Conservation (phyloP, 2,888 invertebrate species). For the Uropetala carovei region DNA sequence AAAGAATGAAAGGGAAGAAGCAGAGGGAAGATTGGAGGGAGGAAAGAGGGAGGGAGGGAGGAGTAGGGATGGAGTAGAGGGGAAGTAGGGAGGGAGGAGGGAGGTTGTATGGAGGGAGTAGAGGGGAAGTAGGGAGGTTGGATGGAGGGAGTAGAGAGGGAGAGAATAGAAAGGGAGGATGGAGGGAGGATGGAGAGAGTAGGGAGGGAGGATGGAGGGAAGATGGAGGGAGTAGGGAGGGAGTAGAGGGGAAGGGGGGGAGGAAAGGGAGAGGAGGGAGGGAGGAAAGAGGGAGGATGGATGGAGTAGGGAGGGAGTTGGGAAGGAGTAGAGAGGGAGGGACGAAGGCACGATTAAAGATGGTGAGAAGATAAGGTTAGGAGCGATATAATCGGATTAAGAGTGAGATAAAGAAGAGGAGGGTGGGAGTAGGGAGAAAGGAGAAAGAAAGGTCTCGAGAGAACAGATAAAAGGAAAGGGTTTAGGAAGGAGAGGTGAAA, state of each 20-base stretch:
- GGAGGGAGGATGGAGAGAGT: not conserved
- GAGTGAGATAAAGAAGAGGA: too few relatives aligned
- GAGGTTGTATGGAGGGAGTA: not conserved
- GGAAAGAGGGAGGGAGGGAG: not conserved
- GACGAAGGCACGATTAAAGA: too few relatives aligned
- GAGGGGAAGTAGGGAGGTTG: not conserved
- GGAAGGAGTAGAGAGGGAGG: too few relatives aligned
- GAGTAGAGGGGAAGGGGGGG: not conserved
- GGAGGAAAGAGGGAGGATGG: not conserved
- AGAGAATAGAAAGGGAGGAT: not conserved
- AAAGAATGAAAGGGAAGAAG: not conserved
- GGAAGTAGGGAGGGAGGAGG: not conserved
- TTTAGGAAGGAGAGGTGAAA: too few relatives aligned
- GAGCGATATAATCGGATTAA: too few relatives aligned
- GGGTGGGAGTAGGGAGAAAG: not conserved
- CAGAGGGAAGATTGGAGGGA: too few relatives aligned
- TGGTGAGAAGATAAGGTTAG: too few relatives aligned
- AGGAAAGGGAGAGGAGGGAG: not conserved
- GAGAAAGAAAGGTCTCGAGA: not conserved
- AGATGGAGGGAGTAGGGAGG: not conserved
- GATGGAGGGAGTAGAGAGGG: not conserved
- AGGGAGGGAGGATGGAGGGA: not conserved
- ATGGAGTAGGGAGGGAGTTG: not conserved
- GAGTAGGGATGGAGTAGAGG: not conserved
- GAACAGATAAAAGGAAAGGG: too few relatives aligned